These are phyloP conservation scores for Parus major DNA, from an alignment of 2,113 vertebrate genomes.

Conservation along the genomic window DNA sequence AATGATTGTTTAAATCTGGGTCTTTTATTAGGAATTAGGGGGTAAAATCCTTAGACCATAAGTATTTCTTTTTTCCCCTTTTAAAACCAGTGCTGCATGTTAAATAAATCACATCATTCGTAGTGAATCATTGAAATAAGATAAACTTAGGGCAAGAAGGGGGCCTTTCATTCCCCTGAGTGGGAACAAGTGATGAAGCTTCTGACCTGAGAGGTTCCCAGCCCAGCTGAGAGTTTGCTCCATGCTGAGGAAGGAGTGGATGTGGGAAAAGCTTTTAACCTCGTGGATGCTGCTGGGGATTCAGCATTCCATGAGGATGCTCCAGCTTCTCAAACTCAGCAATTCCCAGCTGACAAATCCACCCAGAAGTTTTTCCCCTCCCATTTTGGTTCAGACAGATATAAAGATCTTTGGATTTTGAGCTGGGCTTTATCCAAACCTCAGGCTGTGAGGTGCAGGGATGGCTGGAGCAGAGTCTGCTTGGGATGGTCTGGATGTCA, in stretches of 20 bases:
- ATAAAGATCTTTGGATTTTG: not conserved
- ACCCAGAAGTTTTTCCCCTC: not conserved
- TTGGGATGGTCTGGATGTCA: not conserved
- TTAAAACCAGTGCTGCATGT: not conserved
- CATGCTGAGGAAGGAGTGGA: not conserved
- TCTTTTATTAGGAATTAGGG: not conserved
- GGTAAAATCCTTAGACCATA: not conserved
- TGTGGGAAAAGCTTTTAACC: fast-evolving
- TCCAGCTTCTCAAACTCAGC: not conserved
- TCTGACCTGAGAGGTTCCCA: not conserved
- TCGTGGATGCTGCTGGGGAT: not conserved
- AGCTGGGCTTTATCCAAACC: not conserved
- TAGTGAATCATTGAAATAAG: not conserved
- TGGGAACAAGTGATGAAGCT: not conserved
- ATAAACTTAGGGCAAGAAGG: not conserved
- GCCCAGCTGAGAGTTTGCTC: not conserved
- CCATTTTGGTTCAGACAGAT: not conserved
- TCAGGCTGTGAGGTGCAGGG: not conserved
- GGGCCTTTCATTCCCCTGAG: not conserved
- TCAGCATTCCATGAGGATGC: not conserved
- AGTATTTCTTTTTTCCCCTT: not conserved
- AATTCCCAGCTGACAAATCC: not conserved
- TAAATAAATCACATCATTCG: not conserved
- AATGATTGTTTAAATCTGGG: not conserved
- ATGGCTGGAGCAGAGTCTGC: not conserved